These are phyloP conservation scores for Hippotragus niger DNA, from an alignment of 2,113 vertebrate species.

Conservation along the genomic window DNA sequence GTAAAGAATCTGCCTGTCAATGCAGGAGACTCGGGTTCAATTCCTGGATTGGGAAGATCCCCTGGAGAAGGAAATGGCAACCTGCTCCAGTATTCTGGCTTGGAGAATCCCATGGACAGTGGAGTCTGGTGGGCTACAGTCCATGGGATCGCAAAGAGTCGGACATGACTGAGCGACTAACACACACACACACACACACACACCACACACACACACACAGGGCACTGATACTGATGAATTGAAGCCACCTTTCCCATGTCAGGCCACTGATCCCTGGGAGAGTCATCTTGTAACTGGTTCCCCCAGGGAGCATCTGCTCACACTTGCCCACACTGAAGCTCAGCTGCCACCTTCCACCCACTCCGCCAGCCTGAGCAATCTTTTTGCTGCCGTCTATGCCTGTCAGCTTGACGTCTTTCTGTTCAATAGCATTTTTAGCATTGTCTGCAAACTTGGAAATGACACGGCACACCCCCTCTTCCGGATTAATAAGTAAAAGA, in stretches of 20 bases:
- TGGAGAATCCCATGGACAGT: background rate
- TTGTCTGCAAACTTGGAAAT: slow-evolving; percentile 46
- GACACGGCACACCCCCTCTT: background rate
- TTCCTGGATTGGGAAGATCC: background rate
- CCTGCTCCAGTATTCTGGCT: background rate
- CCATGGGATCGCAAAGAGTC: background rate
- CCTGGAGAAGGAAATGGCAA: background rate
- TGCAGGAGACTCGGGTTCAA: background rate
- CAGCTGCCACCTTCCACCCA: background rate
- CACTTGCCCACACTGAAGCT: background rate
- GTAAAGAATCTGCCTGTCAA: background rate
- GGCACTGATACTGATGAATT: background rate
- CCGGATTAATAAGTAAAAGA: slow-evolving; percentile 33
- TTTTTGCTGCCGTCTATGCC: slow-evolving; percentile 11
- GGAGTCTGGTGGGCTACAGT: background rate
- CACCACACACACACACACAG: background rate
- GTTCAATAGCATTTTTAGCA: slow-evolving; percentile 43
- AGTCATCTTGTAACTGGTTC: no score
- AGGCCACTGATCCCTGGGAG: background rate
- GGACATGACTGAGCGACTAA: accelerated
- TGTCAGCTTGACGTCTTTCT: slow-evolving; percentile 47
- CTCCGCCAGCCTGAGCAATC: background rate
- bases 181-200: background rate
- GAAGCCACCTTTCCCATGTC: background rate
- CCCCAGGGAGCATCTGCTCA: background rate